Evolutionary conservation across 2,888 invertebrate species (phyloP), one percentile per base, ranked within the genome.

Genomic region (Baronia brevicornis): DNA sequence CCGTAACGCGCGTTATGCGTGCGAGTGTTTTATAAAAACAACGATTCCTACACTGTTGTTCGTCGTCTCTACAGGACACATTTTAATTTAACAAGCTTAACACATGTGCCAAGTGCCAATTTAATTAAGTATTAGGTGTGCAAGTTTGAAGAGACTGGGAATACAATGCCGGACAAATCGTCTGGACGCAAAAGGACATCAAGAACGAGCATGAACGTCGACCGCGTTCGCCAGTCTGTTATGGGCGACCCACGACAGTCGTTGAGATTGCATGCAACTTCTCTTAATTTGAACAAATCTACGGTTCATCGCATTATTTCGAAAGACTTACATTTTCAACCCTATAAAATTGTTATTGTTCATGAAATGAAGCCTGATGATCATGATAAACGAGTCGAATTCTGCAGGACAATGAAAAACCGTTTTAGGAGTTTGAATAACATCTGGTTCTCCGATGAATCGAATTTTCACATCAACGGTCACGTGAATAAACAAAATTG

Each of bases 291-390:
- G 4, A 4, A n/a, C 2, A n/a, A 3, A 21, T 21, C 10, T 21
- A 21, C 37, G 41, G 38, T 48, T 43, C 43, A 46, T 42, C 39
- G 41, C 36, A 47, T 45, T 44, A 39, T 47, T 41, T 33, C 23
- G 15, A 45, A 47, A 46, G 36, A 40, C 17, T 41, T 43, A 36
- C 33, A 44, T 31, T 41, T 39, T 29, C 38, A 42, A 33, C 31
- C 36, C 10, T 44, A 41, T 38, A 49, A 46, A 44, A 48, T 44
- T 40, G 40, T 42, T 18, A 39, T 50, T 42, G 46, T 46, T 39
- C 46, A 50, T 44, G 45, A 45, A 38, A 45, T 50, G 27, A 45
- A 51, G 44, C 46, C 49, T 26, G 44, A 50, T 37, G 44, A 48
- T 40, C 35, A 39, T 43, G 39, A 11, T 36, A 41, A 43, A 36